Base-by-base conservation (phyloP, 2,113 vertebrate genomes). In the Leptosomus discolor region DNA sequence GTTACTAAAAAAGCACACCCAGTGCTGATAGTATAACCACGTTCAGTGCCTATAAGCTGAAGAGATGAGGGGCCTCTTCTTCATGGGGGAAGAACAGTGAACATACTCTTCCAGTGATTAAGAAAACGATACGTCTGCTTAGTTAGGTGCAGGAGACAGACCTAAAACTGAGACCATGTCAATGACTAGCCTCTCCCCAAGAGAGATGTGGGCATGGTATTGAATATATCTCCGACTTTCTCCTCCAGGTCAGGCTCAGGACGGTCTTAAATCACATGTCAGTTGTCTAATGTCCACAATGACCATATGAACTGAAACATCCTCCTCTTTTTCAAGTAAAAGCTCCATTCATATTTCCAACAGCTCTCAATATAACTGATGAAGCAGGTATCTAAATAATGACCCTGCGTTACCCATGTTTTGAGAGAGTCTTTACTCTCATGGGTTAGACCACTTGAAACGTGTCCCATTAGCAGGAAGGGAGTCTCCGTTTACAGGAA, bases 401-500 rank as follows among this genome's bases (percentile, higher is more conserved):
- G n/a, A 92, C 22, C 23, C 54, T 34, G 50, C 56, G 15, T 6
- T 34, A 36, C 21, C 51, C 29, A 3, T 5, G 23, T 43, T 81
- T 46, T 56, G 51, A 88, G 36, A 30, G 41, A 88, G 37, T 27
- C 75, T 63, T 39, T 34, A 11, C 41, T 79, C 45, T 46, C 61
- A 57, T 0, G 0, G 46, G 51, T n/a, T 36, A 81, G 60, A 67
- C 8, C 60, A 22, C 63, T 85, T 53, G 45, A 76, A 88, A 85
- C 0, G 0, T 6, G 36, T 45, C 65, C 73, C 9, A 1, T 57
- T 14, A 78, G 77, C 84, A 89, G 83, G 74, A 97, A 96, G 68
- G 71, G 83, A 89, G 37, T 60, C 65, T 41, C 67, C 79, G 87
- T 85, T 73, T 24, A 85, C 56, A 95, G 80, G 92, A 96, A 94